Percentiles rank a stretch among this genome's conserved stretches.
Evolutionary conservation across 30 jellyfish, hydroid and myxozoan species (phyloP).

Genomic region (Phacellophora camtschatica): DNA sequence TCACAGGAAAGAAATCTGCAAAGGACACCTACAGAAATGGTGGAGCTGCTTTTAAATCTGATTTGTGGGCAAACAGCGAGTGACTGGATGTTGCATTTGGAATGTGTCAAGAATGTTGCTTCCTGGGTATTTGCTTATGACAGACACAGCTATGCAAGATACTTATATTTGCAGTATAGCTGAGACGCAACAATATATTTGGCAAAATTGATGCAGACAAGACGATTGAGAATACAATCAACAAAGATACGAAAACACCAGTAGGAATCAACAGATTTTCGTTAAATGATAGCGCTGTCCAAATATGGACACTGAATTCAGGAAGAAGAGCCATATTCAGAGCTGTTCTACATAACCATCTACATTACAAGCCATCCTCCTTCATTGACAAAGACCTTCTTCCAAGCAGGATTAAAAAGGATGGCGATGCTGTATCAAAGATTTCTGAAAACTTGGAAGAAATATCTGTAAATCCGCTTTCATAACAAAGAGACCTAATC

Average conservation of each 20-base stretch:
- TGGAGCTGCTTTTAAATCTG: background rate
- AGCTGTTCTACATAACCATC: background rate
- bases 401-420: background rate
- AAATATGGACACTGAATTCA: conserved; percentile 18
- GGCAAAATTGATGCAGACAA: conserved; percentile 62
- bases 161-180: no score
- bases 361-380: background rate
- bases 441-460: background rate
- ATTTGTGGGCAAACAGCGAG: background rate
- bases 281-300: conserved; percentile 20
- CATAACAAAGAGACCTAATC: background rate
- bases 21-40: no score
- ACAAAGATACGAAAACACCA: conserved; percentile 28
- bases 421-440: background rate
- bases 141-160: background rate
- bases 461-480: background rate
- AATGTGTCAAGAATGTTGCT: background rate
- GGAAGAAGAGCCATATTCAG: conserved; percentile 14
- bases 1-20: no score
- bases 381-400: background rate
- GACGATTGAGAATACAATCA: conserved; percentile 36
- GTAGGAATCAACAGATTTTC: conserved; percentile 39
- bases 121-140: background rate
- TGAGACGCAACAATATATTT: conserved; percentile 46
- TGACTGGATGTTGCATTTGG: background rate